phyloP scores from a whole-genome alignment of 2,888 invertebrate genomes.

The Cosmorhoe ocellata region DNA sequence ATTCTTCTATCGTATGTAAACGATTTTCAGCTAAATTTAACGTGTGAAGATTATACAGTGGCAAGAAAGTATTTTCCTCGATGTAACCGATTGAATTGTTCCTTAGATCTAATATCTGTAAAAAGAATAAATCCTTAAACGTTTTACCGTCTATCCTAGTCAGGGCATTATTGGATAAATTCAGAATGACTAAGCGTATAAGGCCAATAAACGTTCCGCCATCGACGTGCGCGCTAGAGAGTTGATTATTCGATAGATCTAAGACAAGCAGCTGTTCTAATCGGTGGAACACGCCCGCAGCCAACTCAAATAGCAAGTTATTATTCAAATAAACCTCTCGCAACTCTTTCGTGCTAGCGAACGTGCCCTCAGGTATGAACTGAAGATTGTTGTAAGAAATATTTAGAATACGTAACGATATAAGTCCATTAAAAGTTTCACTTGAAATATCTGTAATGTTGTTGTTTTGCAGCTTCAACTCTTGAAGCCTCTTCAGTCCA shows the following conservation, averaged over 20 bases:
- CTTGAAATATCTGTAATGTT: constrained; percentile 90
- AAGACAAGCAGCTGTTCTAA: constrained; percentile 93
- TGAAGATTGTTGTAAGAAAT: constrained; percentile 93
- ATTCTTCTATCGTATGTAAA: constrained; percentile 89
- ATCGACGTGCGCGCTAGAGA: constrained; percentile 92
- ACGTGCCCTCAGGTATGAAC: constrained; percentile 90
- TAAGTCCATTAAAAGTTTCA: constrained; percentile 90
- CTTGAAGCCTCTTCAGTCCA: constrained; percentile 88
- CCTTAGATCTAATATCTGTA: constrained; percentile 92
- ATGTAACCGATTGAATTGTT: constrained; percentile 94
- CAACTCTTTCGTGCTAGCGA: constrained; percentile 90
- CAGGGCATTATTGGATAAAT: constrained; percentile 92
- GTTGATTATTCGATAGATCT: constrained; percentile 92
- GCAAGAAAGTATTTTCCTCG: constrained; percentile 93
- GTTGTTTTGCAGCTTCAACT: constrained; percentile 91
- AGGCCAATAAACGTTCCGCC: constrained; percentile 93
- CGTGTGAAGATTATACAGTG: constrained; percentile 94
- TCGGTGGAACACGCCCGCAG: constrained; percentile 91
- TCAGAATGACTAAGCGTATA: constrained; percentile 92
- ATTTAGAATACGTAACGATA: constrained; percentile 90
- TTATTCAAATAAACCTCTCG: constrained; percentile 93
- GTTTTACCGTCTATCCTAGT: constrained; percentile 92
- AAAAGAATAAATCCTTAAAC: constrained; percentile 93
- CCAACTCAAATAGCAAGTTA: constrained; percentile 92
- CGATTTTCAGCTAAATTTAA: constrained; percentile 94